A percentile compares a stretch with the other conserved stretches of the same genome.
Conservation (phyloP, 2,888 invertebrate genomes). For the Isoperla grammatica region DNA sequence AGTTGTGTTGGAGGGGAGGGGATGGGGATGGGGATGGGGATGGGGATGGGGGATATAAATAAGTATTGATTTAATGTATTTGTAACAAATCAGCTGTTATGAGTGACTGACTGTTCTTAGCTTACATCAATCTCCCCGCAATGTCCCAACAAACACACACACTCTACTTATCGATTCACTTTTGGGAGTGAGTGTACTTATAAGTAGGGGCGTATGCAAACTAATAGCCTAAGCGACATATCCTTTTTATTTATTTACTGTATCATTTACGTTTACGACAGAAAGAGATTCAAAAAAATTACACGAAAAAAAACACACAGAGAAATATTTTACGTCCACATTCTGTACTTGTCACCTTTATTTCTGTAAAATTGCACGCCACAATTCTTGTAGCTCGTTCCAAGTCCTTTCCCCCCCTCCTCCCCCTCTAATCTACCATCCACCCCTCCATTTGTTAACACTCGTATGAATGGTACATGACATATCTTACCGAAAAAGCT, state of each 20-base stretch:
- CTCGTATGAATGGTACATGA: slow-evolving; percentile 1
- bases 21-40: no score
- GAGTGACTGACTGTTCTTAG: no score
- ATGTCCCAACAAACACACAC: no score
- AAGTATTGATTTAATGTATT: no score
- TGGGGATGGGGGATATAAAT: no score
- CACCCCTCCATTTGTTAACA: slow-evolving; percentile 15
- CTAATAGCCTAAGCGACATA: neutral
- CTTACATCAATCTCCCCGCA: no score
- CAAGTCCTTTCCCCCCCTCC: neutral
- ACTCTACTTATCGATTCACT: no score
- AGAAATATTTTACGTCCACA: slow-evolving; percentile 11
- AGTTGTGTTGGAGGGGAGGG: no score
- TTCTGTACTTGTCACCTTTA: slow-evolving; percentile 15
- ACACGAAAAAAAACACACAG: neutral
- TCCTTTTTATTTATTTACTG: neutral
- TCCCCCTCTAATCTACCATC: neutral
- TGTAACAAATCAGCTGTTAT: no score
- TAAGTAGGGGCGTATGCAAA: no score
- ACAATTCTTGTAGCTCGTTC: slow-evolving; percentile 9
- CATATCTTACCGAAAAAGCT: slow-evolving; percentile 18
- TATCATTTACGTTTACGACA: neutral
- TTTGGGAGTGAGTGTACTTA: no score
- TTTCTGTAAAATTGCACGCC: slow-evolving; percentile 13
- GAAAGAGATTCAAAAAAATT: slow-evolving; percentile 3